These are phyloP conservation scores for Atherinosoma microstoma DNA, from an alignment of 2,797 vertebrate genomes.

Conservation along the genomic window DNA sequence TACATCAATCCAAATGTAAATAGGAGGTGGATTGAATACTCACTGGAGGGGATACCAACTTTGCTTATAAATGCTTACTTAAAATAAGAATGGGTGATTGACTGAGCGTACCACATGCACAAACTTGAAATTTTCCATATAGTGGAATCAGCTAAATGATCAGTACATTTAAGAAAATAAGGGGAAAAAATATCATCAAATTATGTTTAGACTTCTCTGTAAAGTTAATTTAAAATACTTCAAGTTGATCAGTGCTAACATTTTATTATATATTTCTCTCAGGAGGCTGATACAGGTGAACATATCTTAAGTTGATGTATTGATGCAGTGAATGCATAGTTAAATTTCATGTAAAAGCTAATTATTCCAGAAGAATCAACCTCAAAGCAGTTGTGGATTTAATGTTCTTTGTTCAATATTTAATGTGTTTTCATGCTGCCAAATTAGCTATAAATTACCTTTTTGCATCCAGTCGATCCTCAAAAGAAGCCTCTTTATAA, in stretches of 20 bases:
- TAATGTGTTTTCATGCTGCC: slow-evolving; percentile 37
- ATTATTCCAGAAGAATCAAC: background rate
- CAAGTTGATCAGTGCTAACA: background rate
- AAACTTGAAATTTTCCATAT: no score
- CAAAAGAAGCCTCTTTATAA: slow-evolving; percentile 4
- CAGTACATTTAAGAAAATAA: no score
- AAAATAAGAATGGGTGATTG: no score
- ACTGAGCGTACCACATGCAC: no score
- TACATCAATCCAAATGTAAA: no score
- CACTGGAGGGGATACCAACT: no score
- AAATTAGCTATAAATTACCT: slow-evolving; percentile 16
- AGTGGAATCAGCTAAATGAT: no score
- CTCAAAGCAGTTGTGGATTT: slow-evolving; percentile 15
- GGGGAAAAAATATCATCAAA: no score
- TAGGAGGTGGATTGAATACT: no score
- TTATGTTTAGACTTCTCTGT: no score
- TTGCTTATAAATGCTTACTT: no score
- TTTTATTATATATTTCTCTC: slow-evolving; percentile 24
- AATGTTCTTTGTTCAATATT: slow-evolving; percentile 43
- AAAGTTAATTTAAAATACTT: slow-evolving; percentile 3
- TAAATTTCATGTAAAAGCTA: background rate
- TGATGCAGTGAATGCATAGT: background rate
- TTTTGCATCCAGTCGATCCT: slow-evolving; percentile 24
- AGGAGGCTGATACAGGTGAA: slow-evolving; percentile 27
- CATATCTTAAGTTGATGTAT: slow-evolving; percentile 12